Evolutionary conservation across 2,797 vertebrate genomes (phyloP).

Genomic region (Anabacerthia variegaticeps): DNA sequence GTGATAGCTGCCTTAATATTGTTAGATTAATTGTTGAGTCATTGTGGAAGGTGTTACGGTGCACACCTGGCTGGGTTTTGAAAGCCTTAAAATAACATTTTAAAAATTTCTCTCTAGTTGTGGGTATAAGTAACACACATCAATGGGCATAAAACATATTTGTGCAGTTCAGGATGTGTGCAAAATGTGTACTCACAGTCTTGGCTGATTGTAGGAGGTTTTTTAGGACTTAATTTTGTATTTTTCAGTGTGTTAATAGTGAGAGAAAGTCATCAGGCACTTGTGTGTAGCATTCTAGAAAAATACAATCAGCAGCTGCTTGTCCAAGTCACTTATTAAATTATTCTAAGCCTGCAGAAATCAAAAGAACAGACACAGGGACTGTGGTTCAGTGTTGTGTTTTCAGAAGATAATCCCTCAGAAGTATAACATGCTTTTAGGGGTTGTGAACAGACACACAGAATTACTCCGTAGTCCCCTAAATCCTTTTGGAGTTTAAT

Average conservation of each 20-base stretch:
- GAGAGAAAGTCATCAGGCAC: neutral
- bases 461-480: neutral
- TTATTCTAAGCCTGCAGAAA: neutral
- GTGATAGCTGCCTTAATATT: neutral
- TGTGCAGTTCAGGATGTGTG: neutral
- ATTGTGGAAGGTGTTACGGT: neutral
- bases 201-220: neutral
- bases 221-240: neutral
- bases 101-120: neutral
- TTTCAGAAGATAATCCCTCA: neutral
- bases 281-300: neutral
- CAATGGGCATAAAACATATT: neutral
- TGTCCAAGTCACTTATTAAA: neutral
- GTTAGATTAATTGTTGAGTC: neutral
- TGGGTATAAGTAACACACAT: neutral
- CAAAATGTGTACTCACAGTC: neutral
- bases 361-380: neutral
- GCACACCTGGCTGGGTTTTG: neutral
- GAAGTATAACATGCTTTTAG: neutral
- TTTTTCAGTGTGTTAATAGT: neutral
- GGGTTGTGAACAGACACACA: neutral
- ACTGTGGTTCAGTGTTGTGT: neutral
- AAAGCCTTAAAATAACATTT: neutral
- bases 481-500: neutral
- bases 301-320: neutral